These are phyloP conservation scores for Nyctibius grandis DNA, from an alignment of 2,797 vertebrate genomes.

Conservation along the genomic window DNA sequence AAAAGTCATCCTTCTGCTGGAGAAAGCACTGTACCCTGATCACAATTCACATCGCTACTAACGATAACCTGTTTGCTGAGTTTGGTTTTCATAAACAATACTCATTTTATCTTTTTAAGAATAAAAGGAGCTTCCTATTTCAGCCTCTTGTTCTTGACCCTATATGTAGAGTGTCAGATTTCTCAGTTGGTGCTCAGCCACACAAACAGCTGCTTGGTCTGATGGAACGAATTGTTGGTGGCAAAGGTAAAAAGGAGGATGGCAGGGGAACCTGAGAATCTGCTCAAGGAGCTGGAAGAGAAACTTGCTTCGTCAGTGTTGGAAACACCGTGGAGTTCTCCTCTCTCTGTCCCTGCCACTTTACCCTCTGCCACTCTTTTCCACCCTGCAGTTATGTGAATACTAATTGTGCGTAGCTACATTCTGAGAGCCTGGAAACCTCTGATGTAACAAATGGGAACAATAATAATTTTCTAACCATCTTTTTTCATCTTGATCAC, in stretches of 20 bases:
- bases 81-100: neutral
- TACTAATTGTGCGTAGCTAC: neutral
- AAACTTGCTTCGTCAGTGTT: neutral
- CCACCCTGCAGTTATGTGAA: neutral
- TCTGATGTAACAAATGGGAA: neutral
- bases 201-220: neutral
- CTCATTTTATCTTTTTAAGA: neutral
- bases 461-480: neutral
- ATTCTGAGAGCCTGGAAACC: neutral
- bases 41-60: accelerated
- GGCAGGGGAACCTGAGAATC: neutral
- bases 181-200: neutral
- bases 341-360: neutral
- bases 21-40: neutral
- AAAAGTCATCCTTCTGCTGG: neutral
- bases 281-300: neutral
- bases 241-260: neutral
- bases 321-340: neutral
- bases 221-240: neutral
- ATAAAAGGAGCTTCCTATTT: neutral
- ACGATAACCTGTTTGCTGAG: neutral
- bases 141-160: neutral
- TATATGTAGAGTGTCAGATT: accelerated
- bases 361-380: neutral
- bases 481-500: neutral